Percentiles rank a stretch among this genome's conserved stretches.
Evolutionary conservation across 2,888 invertebrate genomes (phyloP).

Genomic region (Morinoia aosen): DNA sequence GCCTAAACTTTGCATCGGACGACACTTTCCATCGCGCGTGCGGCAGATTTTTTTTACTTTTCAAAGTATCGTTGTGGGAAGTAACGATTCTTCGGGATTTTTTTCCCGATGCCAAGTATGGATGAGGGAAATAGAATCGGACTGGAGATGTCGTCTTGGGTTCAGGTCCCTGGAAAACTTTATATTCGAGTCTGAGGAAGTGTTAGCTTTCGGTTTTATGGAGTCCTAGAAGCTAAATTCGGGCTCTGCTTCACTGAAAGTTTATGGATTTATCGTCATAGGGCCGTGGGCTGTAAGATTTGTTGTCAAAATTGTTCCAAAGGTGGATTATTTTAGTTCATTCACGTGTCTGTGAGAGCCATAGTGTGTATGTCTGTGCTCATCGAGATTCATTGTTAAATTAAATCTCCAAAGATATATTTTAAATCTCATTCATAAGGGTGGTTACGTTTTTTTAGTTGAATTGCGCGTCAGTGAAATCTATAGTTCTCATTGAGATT

Average conservation of each 20-base stretch:
- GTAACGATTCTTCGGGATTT: slow-evolving; percentile 7
- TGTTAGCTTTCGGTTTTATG: neutral
- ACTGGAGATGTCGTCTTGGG: slow-evolving; percentile 13
- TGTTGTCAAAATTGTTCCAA: neutral
- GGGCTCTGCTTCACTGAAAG: too few relatives aligned
- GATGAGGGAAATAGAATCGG: slow-evolving; percentile 22
- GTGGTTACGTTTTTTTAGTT: too few relatives aligned
- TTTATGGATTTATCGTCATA: too few relatives aligned
- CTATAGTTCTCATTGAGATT: too few relatives aligned
- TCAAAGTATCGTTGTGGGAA: neutral
- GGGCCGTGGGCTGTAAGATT: neutral
- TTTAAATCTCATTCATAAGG: too few relatives aligned
- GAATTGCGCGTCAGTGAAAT: too few relatives aligned
- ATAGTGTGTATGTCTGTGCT: too few relatives aligned
- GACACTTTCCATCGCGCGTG: neutral
- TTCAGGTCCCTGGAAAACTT: slow-evolving; percentile 1
- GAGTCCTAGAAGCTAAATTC: neutral
- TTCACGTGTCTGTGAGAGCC: neutral
- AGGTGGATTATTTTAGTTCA: neutral
- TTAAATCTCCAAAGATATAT: too few relatives aligned
- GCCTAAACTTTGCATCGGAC: slow-evolving; percentile 23
- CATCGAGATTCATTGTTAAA: too few relatives aligned
- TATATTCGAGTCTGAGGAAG: slow-evolving; percentile 19
- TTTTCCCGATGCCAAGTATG: slow-evolving; percentile 21
- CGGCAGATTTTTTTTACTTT: neutral